Percentiles rank a stretch among this genome's conserved stretches.
phyloP scores from a whole-genome alignment of 2,888 invertebrate species.

The Xestia rhomboidea region DNA sequence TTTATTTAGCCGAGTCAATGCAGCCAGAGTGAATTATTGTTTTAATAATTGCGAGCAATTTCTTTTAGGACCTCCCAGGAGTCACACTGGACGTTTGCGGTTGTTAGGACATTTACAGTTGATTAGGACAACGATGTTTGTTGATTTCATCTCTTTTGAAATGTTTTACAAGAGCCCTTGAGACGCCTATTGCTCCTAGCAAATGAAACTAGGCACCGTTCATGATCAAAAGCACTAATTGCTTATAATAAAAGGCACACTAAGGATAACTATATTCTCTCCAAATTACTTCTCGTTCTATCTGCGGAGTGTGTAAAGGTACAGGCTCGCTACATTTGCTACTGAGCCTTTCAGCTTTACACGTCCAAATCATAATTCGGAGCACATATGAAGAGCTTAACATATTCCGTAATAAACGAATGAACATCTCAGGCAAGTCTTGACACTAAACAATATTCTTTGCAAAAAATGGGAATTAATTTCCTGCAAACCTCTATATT shows the following conservation, averaged over 20 bases:
- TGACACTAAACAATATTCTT: slow-evolving; percentile 75
- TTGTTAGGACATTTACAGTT: slow-evolving; percentile 37
- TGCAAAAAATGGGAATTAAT: slow-evolving; percentile 73
- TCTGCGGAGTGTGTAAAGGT: slow-evolving; percentile 10
- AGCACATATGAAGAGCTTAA: slow-evolving; percentile 62
- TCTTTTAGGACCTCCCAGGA: slow-evolving; percentile 61
- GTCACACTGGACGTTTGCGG: slow-evolving; percentile 54
- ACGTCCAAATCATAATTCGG: slow-evolving; percentile 54
- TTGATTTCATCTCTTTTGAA: slow-evolving; percentile 39
- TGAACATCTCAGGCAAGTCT: slow-evolving; percentile 68
- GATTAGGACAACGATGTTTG: slow-evolving; percentile 50
- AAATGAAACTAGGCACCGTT: neutral
- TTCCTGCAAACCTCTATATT: slow-evolving; percentile 81
- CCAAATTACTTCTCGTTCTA: slow-evolving; percentile 26
- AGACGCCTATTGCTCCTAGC: neutral
- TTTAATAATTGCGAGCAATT: slow-evolving; percentile 66
- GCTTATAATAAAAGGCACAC: slow-evolving; percentile 15
- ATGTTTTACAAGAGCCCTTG: slow-evolving; percentile 9
- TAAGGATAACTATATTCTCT: slow-evolving; percentile 17
- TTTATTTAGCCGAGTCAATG: slow-evolving; percentile 72
- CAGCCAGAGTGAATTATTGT: slow-evolving; percentile 64
- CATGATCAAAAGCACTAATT: slow-evolving; percentile 10
- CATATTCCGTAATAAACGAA: slow-evolving; percentile 68
- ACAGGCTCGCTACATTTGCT: slow-evolving; percentile 1
- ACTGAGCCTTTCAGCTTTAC: slow-evolving; percentile 26